A percentile compares a stretch with the other conserved stretches of the same genome.
Evolutionary conservation across 2,888 invertebrate genomes (phyloP).

Genomic region (Steromphala cineraria): DNA sequence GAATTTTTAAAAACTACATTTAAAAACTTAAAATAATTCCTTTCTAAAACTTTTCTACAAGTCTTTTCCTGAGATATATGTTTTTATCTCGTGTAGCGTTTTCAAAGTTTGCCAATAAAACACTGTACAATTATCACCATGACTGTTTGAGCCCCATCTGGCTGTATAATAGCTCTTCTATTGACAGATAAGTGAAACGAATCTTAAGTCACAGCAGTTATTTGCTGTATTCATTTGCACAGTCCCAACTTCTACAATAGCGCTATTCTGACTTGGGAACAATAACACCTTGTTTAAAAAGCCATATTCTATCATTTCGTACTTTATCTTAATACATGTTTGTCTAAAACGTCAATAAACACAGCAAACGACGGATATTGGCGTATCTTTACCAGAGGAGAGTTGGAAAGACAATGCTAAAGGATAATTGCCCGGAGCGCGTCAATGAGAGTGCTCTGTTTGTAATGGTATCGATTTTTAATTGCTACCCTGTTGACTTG

Average conservation of each 20-base stretch:
- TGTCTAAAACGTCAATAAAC: not conserved
- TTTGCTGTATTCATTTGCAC: not conserved
- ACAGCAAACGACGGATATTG: not conserved
- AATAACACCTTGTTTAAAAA: too few species aligned
- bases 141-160: not conserved
- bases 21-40: too few species aligned
- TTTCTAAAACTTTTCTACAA: too few species aligned
- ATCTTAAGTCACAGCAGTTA: not conserved
- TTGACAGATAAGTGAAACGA: not conserved
- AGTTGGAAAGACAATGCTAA: not conserved
- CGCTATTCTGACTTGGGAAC: too few species aligned
- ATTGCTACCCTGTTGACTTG: constrained; percentile 32
- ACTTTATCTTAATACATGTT: not conserved
- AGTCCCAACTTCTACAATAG: not conserved
- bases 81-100: not conserved
- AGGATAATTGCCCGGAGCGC: not conserved
- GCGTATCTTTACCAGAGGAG: not conserved
- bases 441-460: not conserved
- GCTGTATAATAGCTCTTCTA: not conserved
- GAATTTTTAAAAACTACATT: too few species aligned
- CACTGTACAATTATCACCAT: not conserved
- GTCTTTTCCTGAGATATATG: too few species aligned
- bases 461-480: constrained; percentile 31
- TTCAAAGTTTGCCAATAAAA: not conserved
- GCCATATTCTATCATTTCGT: too few species aligned